Base-by-base conservation (phyloP, 1,140 invertebrate genomes). In the Zaprionus lachaisei region DNA sequence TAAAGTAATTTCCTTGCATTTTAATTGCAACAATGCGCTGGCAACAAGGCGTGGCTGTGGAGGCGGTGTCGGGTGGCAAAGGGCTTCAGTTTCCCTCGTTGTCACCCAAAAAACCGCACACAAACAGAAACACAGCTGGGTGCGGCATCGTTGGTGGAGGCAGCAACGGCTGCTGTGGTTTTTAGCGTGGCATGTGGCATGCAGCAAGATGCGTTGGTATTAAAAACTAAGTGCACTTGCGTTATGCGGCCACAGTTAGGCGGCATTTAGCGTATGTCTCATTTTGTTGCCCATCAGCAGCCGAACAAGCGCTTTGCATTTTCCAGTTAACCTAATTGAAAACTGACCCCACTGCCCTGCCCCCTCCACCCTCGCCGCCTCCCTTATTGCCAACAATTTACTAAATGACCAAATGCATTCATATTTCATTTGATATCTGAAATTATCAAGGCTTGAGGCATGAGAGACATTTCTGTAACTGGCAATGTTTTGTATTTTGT, bases 1-100 rank as follows among this genome's bases (percentile, higher is more conserved):
- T 77, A 62, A 69, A 79, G 72, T 77, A 37, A 76, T 68, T 78
- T 80, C 67, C 73, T 73, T 78, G 71, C 64, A 81, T 83, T 89
- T 87, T 89, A 87, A 87, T 87, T 89, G 80, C 84, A 72, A 70
- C 80, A 74, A 64, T 47, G 41, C n/a, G 55, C 62, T 20, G 0
- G 37, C 26, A 66, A 70, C 58, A 51, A 70, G 69, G 69, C 68
- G 22, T 68, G 63, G 28, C 72, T 34, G 31, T 3, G 72, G 51
- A 72, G 56, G 34, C 44, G 1, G 22, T 0, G 31, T 11, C 31
- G 31, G 7, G 31, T 11, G 31, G 31, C 31, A 34, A 34, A 34
- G 22, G 37, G 26, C 7, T 26, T 31, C 5, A 38, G 11, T 65
- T 9, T n/a, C 9, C 31, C 31, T 34, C 31, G 31, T 20, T 41